phyloP scores from a whole-genome alignment of 2,888 invertebrate species.

The Drosophila kambysellisi region DNA sequence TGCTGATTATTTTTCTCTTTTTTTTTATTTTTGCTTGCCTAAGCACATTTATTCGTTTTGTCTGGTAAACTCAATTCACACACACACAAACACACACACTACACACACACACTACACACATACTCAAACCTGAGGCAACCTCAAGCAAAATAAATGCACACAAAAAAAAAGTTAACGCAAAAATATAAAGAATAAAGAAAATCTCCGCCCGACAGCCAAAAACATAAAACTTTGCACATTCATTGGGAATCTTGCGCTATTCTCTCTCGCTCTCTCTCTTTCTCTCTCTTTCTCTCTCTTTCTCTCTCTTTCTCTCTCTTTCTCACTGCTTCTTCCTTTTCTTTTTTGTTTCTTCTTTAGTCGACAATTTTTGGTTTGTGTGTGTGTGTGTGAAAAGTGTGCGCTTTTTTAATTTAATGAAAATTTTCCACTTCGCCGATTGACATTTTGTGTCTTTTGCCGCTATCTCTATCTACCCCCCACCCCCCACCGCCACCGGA shows the following conservation, averaged over 20 bases:
- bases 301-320: background rate
- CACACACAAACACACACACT: slow-evolving; percentile 12
- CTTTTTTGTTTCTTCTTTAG: slow-evolving; percentile 44
- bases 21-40: slow-evolving; percentile 67
- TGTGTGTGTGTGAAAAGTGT: slow-evolving; percentile 64
- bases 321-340: background rate
- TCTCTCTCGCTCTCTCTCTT: slow-evolving; percentile 15
- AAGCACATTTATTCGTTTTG: slow-evolving; percentile 78
- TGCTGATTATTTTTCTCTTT: background rate
- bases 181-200: slow-evolving; percentile 46
- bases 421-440: slow-evolving; percentile 85
- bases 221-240: slow-evolving; percentile 80
- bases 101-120: slow-evolving; percentile 19
- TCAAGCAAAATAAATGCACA: slow-evolving; percentile 54
- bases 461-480: slow-evolving; percentile 41
- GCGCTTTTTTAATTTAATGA: slow-evolving; percentile 84
- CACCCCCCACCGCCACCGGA: background rate
- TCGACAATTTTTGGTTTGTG: slow-evolving; percentile 48
- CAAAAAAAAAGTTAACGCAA: slow-evolving; percentile 26
- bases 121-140: slow-evolving; percentile 1
- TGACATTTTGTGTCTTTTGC: slow-evolving; percentile 80
- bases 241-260: slow-evolving; percentile 60
- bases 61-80: slow-evolving; percentile 55
- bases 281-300: background rate
- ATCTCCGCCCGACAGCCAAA: slow-evolving; percentile 76